Evolutionary conservation across 2,797 vertebrate genomes (phyloP).

Genomic region (Enteromius fasciolatus): DNA sequence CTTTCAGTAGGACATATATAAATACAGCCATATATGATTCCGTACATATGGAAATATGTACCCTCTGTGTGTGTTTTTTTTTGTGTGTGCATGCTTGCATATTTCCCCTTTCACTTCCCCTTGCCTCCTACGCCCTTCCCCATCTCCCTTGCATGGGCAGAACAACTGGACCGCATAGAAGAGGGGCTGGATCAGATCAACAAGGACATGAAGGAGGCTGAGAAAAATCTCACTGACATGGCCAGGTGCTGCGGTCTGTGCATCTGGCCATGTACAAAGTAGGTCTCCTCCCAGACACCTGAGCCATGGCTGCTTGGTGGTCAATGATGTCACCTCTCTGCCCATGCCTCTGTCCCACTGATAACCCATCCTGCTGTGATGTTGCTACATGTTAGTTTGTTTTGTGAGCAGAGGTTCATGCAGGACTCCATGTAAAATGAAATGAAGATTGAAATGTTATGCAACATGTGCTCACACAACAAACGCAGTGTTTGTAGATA

Average conservation of each 20-base stretch:
- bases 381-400: constrained; percentile 8
- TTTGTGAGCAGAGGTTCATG: constrained; percentile 35
- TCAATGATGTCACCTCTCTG: constrained; percentile 27
- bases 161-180: constrained; percentile 69
- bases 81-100: constrained; percentile 21
- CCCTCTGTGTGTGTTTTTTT: constrained; percentile 11
- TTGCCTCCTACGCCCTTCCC: background rate
- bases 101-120: constrained; percentile 22
- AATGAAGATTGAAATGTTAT: background rate
- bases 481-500: background rate
- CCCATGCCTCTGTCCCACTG: constrained; percentile 28
- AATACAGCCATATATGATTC: constrained; percentile 18
- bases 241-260: constrained; percentile 69
- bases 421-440: background rate
- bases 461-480: constrained; percentile 20
- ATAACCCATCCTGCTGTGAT: constrained; percentile 15
- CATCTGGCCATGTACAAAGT: constrained; percentile 66
- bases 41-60: constrained; percentile 7
- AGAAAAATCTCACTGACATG: constrained; percentile 73
- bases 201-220: constrained; percentile 72
- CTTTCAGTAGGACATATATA: constrained; percentile 1
- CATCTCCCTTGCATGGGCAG: constrained; percentile 55
- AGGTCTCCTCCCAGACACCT: constrained; percentile 48
- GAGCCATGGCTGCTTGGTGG: constrained; percentile 25
- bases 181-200: constrained; percentile 71